phyloP scores from a whole-genome alignment of 2,797 vertebrate species.

The Emys orbicularis region DNA sequence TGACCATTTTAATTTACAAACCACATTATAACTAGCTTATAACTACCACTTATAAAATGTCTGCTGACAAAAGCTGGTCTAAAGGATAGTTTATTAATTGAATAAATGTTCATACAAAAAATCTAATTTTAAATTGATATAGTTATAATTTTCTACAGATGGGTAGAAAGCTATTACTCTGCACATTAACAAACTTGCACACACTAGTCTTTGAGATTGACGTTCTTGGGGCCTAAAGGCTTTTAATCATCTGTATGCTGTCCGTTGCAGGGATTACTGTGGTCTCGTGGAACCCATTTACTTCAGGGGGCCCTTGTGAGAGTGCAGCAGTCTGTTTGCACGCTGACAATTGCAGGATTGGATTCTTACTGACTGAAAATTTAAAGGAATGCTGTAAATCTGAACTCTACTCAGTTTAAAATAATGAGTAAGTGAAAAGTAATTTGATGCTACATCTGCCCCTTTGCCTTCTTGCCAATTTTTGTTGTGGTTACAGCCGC shows the following conservation, averaged over 20 bases:
- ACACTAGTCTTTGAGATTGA: background rate
- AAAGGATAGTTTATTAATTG: background rate
- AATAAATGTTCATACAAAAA: accelerated
- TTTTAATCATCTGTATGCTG: background rate
- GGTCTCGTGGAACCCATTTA: background rate
- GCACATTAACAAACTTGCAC: background rate
- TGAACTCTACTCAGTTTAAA: conserved; percentile 16
- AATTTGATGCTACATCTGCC: background rate
- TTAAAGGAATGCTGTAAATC: background rate
- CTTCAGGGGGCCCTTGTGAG: background rate
- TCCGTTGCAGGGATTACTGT: background rate
- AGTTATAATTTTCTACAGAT: background rate
- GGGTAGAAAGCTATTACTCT: background rate
- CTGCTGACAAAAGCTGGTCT: background rate
- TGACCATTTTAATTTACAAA: background rate
- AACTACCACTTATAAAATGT: background rate
- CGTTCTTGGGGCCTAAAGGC: background rate
- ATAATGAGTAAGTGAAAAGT: background rate
- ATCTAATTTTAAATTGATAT: accelerated
- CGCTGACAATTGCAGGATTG: background rate
- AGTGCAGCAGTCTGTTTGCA: background rate
- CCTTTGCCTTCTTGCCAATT: background rate
- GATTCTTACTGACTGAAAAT: background rate
- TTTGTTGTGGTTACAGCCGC: background rate
- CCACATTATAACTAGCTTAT: background rate